Percentiles rank a stretch among this genome's conserved stretches.
phyloP scores from a whole-genome alignment of 1,140 invertebrate species.

The Scaptomyza pallida region DNA sequence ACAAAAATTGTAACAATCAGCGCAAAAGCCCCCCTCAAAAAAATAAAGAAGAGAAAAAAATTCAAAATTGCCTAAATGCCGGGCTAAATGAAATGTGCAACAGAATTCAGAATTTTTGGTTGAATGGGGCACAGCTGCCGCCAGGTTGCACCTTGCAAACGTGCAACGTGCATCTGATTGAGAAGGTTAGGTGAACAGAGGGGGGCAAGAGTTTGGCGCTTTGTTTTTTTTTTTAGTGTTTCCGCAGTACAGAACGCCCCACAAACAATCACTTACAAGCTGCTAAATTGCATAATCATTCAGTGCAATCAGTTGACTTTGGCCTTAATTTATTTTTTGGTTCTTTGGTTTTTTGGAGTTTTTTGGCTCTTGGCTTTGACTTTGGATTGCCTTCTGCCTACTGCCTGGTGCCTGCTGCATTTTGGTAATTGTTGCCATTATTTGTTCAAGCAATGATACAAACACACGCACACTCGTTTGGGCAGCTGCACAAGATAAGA shows the following conservation, averaged over 20 bases:
- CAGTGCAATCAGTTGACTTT: constrained; percentile 65
- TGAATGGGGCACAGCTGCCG: constrained; percentile 59
- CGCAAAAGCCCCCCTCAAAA: constrained; percentile 30
- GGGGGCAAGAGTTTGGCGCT: constrained; percentile 3
- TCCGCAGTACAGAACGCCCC: constrained; percentile 65
- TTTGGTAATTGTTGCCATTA: constrained; percentile 77
- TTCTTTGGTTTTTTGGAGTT: neutral
- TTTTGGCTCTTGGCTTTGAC: constrained; percentile 1
- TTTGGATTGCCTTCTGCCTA: constrained; percentile 1
- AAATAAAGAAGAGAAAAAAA: constrained; percentile 14
- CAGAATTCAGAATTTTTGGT: constrained; percentile 61
- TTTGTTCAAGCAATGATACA: constrained; percentile 77
- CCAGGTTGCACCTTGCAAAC: constrained; percentile 70
- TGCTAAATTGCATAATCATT: constrained; percentile 82
- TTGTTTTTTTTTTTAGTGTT: constrained; percentile 6
- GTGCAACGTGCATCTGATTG: constrained; percentile 13
- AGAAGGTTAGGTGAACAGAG: too few relatives aligned
- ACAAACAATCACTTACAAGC: constrained; percentile 83
- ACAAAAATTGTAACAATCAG: constrained; percentile 81
- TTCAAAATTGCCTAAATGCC: constrained; percentile 59
- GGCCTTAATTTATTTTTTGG: constrained; percentile 8
- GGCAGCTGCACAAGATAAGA: constrained; percentile 59
- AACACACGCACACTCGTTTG: constrained; percentile 37
- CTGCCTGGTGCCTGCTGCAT: constrained; percentile 7
- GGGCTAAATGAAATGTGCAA: constrained; percentile 67